Evolutionary conservation across 2,113 vertebrate genomes (phyloP).

Genomic region (Planiliza haematocheilus): DNA sequence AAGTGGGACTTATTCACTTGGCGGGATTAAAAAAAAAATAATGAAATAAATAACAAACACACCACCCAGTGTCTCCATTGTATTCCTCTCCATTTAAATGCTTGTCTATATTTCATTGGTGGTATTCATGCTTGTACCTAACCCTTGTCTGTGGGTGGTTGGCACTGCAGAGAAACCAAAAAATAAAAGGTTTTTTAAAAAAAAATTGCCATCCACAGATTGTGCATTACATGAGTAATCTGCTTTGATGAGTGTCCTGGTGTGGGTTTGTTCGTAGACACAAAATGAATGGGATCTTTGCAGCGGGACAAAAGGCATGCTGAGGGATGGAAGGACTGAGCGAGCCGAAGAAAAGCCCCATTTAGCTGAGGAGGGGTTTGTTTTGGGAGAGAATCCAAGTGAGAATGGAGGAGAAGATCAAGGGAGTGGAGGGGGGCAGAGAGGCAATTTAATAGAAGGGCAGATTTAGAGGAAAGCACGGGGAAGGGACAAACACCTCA

Average conservation of each 20-base stretch:
- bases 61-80: constrained; percentile 31
- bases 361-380: constrained; percentile 41
- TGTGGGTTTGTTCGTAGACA: constrained; percentile 55
- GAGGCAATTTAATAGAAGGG: constrained; percentile 22
- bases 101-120: constrained; percentile 34
- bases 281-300: constrained; percentile 52
- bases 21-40: constrained; percentile 31
- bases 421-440: not conserved
- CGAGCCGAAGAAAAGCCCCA: constrained; percentile 28
- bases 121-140: constrained; percentile 38
- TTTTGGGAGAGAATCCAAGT: constrained; percentile 40
- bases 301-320: constrained; percentile 53
- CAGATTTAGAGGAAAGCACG: constrained; percentile 27
- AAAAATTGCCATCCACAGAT: constrained; percentile 36
- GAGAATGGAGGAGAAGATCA: constrained; percentile 32
- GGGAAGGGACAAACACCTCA: constrained; percentile 1
- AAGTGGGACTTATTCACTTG: constrained; percentile 27
- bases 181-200: constrained; percentile 8
- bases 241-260: constrained; percentile 62
- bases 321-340: constrained; percentile 30
- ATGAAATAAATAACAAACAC: constrained; percentile 42
- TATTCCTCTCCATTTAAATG: constrained; percentile 40
- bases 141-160: constrained; percentile 57
- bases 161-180: constrained; percentile 44
- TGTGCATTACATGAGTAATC: constrained; percentile 60